A percentile compares a stretch with the other conserved stretches of the same genome.
Evolutionary conservation across 1,140 invertebrate genomes (phyloP).

Genomic region (Atopsyche davidsoni): DNA sequence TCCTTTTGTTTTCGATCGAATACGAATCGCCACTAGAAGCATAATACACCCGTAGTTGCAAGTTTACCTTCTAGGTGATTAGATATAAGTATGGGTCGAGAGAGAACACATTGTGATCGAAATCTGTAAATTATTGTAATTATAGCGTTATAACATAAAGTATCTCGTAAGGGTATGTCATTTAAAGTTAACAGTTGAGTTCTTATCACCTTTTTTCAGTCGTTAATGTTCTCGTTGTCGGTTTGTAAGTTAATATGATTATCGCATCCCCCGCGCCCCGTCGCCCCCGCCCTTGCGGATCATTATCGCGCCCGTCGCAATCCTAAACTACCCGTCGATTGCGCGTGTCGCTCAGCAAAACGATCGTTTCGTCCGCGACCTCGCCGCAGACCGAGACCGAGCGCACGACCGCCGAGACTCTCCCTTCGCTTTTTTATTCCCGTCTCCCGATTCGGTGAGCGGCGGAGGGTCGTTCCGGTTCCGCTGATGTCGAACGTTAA

Average conservation of each 20-base stretch:
- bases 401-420: too few relatives aligned
- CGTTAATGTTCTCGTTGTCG: conserved; percentile 25
- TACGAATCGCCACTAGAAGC: too few relatives aligned
- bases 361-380: too few relatives aligned
- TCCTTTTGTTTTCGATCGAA: too few relatives aligned
- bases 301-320: too few relatives aligned
- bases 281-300: too few relatives aligned
- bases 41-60: too few relatives aligned
- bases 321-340: too few relatives aligned
- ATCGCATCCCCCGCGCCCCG: conserved; percentile 1
- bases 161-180: conserved; percentile 21
- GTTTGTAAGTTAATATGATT: conserved; percentile 24
- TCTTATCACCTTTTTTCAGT: conserved; percentile 18
- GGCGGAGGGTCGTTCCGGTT: neutral
- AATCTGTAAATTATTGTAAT: conserved; percentile 29
- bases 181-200: conserved; percentile 21
- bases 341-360: too few relatives aligned
- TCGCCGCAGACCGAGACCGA: too few relatives aligned
- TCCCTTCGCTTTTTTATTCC: neutral
- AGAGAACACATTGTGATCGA: conserved; percentile 29
- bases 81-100: conserved; percentile 5
- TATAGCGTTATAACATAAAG: conserved; percentile 26
- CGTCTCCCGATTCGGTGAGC: neutral
- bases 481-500: neutral
- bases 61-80: too few relatives aligned